Base-by-base conservation (phyloP, 1,140 invertebrate genomes). In the Drosophila nannoptera region DNA sequence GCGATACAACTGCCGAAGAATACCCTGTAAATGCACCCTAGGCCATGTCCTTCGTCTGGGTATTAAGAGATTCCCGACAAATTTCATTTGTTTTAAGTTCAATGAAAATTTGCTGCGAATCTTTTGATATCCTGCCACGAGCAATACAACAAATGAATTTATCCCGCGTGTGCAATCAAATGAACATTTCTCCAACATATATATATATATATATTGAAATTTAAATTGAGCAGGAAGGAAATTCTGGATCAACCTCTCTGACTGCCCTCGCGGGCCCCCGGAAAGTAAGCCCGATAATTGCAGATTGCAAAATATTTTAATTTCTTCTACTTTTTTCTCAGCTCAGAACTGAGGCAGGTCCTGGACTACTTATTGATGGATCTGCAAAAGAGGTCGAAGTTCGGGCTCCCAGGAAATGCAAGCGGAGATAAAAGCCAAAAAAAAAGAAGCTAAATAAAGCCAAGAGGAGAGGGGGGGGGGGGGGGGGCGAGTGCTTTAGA, bases 401-500 rank as follows among this genome's bases (percentile, higher is more conserved):
- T 22, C 22, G 22, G 22, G 22, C 22, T 22, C 22, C 3, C 22
- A 22, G 22, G 14, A 53, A 52, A 52, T 52, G 32, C 2, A 33
- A 8, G 7, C 4, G n/a, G 31, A 4, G 2, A 50, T 33, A 50
- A 35, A 50, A 5, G 4, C n/a, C 32, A 49, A 33, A 4, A 33
- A 49, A 32, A 8, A 31, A 22, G 11, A n/a, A 12, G 40, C 40
- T 43, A 42, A 12, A 42, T 6, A 12, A 6, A 42, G 40, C n/a
- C n/a, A 42, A 52, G 70, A 80, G 50, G 55, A 63, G 16, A 48
- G 55, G 32, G 58, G 53, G 59, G 52, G 54, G 14, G 33, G 36
- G 22, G 1, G 22, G 22, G 22, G 1, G 22, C 22, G 22, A 56
- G 42, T 76, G 76, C 76, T 84, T 73, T 73, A 76, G 80, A 83